These are phyloP conservation scores for Thaumatotibia leucotreta DNA, from an alignment of 1,140 invertebrate genomes.

Conservation along the genomic window DNA sequence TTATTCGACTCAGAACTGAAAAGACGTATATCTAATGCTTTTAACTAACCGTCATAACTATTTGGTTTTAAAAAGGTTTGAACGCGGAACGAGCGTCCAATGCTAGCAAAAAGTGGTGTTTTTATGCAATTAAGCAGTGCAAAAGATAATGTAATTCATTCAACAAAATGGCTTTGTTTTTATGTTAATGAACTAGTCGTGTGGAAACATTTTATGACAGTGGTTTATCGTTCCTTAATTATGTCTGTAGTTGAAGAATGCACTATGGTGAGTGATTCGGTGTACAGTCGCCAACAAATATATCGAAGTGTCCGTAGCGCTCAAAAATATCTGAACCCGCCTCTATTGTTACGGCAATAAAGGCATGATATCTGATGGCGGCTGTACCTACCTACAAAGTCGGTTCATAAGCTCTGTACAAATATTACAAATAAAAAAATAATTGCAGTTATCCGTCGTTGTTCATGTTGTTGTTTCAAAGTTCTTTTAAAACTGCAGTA, in stretches of 20 bases:
- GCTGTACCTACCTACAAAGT: no score
- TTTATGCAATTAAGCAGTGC: background rate
- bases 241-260: background rate
- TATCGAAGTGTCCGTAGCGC: no score
- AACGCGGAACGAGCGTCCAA: background rate
- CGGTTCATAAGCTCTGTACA: no score
- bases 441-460: no score
- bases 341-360: no score
- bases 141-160: constrained; percentile 9
- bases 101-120: background rate
- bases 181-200: constrained; percentile 2
- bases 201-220: background rate
- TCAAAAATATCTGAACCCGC: no score
- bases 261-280: background rate
- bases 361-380: no score
- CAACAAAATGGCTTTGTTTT: constrained; percentile 10
- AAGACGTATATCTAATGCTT: background rate
- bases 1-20: background rate
- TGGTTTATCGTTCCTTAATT: background rate
- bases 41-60: background rate
- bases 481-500: no score
- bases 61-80: background rate
- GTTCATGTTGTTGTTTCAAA: no score
- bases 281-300: no score
- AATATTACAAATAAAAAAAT: no score